Evolutionary conservation across 2,113 vertebrate genomes (phyloP).

Genomic region (zebrafish (Danio rerio)): DNA sequence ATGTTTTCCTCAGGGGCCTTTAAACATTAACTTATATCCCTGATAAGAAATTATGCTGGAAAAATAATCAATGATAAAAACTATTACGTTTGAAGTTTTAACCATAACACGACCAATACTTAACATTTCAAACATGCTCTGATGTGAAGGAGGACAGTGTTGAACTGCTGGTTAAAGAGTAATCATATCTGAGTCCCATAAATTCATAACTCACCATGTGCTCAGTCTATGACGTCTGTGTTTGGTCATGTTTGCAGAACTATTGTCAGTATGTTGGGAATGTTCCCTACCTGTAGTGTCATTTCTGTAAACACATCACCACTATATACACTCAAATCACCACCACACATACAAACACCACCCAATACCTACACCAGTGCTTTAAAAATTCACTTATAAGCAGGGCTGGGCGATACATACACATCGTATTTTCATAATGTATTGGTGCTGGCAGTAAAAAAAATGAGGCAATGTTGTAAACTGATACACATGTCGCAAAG

Average conservation of each 20-base stretch:
- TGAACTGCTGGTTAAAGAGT: neutral
- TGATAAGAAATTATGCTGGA: neutral
- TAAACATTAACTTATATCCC: slow-evolving; percentile 6
- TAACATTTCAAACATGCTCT: slow-evolving; percentile 31
- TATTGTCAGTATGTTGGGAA: neutral
- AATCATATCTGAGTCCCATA: neutral
- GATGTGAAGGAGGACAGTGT: slow-evolving; percentile 30
- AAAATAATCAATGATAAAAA: neutral
- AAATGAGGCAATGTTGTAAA: neutral
- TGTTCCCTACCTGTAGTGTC: neutral
- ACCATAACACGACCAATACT: slow-evolving; percentile 11
- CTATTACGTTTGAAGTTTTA: neutral
- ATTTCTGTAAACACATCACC: slow-evolving; percentile 17
- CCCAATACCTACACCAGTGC: neutral
- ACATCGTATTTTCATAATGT: neutral
- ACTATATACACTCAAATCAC: neutral
- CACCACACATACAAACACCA: neutral
- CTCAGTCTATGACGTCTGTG: neutral
- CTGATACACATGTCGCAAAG: too few species aligned
- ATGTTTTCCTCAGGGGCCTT: neutral
- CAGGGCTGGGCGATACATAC: neutral
- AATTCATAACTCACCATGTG: neutral
- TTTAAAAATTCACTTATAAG: neutral
- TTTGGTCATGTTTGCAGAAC: slow-evolving; percentile 6
- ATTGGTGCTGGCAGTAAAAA: neutral